Conservation (phyloP, 1,140 invertebrate genomes). For the Polyergus mexicanus region DNA sequence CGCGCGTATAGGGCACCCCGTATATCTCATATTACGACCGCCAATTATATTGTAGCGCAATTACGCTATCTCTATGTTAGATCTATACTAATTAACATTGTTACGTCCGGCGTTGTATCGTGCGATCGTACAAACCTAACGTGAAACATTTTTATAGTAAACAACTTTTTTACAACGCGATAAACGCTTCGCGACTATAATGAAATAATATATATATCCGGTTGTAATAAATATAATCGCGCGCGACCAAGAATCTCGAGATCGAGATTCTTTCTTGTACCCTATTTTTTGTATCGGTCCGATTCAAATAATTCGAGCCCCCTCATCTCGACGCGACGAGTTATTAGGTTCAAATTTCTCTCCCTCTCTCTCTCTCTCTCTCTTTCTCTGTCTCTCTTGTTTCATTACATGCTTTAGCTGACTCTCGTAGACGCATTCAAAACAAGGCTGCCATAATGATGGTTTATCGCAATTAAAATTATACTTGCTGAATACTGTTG, state of each 20-base stretch:
- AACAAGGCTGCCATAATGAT: constrained; percentile 37
- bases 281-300: neutral
- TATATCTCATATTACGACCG: constrained; percentile 12
- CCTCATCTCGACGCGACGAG: too few species aligned
- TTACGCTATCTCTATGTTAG: constrained; percentile 51
- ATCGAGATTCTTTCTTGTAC: neutral
- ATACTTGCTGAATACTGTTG: constrained; percentile 58
- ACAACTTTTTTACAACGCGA: neutral
- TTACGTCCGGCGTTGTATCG: constrained; percentile 30
- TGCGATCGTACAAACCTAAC: constrained; percentile 12
- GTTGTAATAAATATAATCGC: neutral
- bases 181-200: neutral
- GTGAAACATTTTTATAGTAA: constrained; percentile 21
- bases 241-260: neutral
- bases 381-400: too few species aligned
- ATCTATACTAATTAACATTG: constrained; percentile 56
- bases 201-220: neutral
- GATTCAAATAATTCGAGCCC: neutral
- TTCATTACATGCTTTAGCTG: neutral
- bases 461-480: constrained; percentile 61
- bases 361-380: too few species aligned
- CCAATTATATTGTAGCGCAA: constrained; percentile 53
- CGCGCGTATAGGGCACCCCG: neutral
- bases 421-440: neutral
- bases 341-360: too few species aligned